phyloP scores from a whole-genome alignment of 1,140 invertebrate species.

The Drosophila burlai region DNA sequence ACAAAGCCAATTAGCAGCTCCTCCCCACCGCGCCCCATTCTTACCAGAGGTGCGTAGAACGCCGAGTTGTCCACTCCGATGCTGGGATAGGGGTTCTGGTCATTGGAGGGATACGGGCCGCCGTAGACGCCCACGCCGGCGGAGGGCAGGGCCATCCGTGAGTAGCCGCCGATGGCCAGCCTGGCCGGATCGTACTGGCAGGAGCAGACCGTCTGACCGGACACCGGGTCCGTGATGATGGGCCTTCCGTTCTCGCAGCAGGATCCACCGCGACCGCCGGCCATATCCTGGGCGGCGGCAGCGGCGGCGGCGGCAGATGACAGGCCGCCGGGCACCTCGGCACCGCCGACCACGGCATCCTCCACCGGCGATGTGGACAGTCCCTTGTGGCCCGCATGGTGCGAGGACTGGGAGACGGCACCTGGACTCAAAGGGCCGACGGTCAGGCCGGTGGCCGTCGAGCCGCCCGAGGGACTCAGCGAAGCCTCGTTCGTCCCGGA shows the following conservation, averaged over 20 bases:
- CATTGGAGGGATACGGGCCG: conserved; percentile 93
- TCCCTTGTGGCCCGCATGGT: conserved; percentile 68
- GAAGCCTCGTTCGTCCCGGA: conserved; percentile 87
- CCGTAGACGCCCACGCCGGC: conserved; percentile 89
- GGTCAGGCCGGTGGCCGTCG: conserved; percentile 86
- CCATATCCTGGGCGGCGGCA: conserved; percentile 28
- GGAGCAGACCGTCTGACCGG: conserved; percentile 97
- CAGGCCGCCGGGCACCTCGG: conserved; percentile 82
- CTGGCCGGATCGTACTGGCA: conserved; percentile 96
- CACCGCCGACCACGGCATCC: conserved; percentile 85
- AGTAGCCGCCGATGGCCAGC: conserved; percentile 89
- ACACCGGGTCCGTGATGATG: conserved; percentile 96
- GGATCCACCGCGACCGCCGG: conserved; percentile 85
- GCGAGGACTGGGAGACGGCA: conserved; percentile 88
- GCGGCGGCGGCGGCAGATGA: conserved; percentile 27
- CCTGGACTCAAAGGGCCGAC: conserved; percentile 90
- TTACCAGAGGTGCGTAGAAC: conserved; percentile 97
- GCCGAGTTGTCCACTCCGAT: conserved; percentile 97
- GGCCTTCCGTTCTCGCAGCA: conserved; percentile 98
- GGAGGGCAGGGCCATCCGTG: conserved; percentile 89
- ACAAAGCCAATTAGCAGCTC: conserved; percentile 57
- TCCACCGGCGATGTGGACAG: conserved; percentile 41
- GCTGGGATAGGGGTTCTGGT: conserved; percentile 96
- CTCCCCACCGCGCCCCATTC: conserved; percentile 82
- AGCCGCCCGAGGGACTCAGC: conserved; percentile 88